Evolutionary conservation across 1,140 invertebrate species (phyloP).

Genomic region (Halictus rubicundus): DNA sequence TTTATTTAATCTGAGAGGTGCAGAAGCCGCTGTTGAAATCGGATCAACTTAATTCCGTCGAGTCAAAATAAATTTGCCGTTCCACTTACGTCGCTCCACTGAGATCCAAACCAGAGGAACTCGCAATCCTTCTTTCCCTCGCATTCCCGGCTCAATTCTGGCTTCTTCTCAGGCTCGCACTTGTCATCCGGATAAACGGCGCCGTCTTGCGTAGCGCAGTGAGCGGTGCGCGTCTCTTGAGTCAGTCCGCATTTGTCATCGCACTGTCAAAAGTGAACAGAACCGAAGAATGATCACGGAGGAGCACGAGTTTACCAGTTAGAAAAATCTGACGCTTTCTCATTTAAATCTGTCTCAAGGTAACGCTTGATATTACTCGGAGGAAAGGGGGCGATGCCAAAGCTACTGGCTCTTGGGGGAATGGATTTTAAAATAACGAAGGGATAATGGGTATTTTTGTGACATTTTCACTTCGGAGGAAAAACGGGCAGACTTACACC

Average conservation of each 20-base stretch:
- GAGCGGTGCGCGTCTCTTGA: slow-evolving; percentile 87
- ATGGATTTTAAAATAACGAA: background rate
- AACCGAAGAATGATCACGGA: slow-evolving; percentile 34
- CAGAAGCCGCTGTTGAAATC: no score
- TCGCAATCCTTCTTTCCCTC: slow-evolving; percentile 83
- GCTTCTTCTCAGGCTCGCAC: slow-evolving; percentile 83
- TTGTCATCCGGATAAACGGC: slow-evolving; percentile 85
- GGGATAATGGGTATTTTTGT: background rate
- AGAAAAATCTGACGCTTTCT: slow-evolving; percentile 13
- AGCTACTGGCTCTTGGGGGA: background rate
- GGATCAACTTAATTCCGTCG: background rate
- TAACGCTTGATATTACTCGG: slow-evolving; percentile 8
- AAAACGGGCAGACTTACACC: slow-evolving; percentile 85
- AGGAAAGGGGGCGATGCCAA: background rate
- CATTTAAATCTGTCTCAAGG: background rate
- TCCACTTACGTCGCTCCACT: slow-evolving; percentile 88
- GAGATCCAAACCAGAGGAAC: slow-evolving; percentile 92
- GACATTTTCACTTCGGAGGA: background rate
- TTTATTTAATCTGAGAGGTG: no score
- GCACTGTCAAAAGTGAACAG: slow-evolving; percentile 81
- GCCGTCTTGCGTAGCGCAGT: slow-evolving; percentile 88
- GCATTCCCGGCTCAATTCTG: slow-evolving; percentile 83
- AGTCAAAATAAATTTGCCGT: background rate
- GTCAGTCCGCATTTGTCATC: slow-evolving; percentile 86
- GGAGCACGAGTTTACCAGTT: background rate